These are phyloP conservation scores for Pampus argenteus DNA, from an alignment of 2,797 vertebrate genomes.

Conservation along the genomic window DNA sequence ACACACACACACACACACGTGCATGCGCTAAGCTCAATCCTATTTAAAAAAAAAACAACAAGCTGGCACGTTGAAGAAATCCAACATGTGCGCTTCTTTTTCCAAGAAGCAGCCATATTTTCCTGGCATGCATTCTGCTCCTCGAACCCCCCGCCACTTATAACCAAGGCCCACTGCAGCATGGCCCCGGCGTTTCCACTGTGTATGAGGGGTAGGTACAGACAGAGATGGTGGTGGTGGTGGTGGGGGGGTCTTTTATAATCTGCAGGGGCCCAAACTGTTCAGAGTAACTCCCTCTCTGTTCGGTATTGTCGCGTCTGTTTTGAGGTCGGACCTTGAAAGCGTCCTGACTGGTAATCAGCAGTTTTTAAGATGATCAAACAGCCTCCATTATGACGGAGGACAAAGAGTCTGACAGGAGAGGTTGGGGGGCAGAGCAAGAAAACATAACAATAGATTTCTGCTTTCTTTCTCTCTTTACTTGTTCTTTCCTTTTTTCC, in stretches of 20 bases:
- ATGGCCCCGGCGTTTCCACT: slow-evolving; percentile 11
- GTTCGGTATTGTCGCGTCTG: slow-evolving; percentile 52
- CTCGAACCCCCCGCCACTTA: background rate
- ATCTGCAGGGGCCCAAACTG: slow-evolving; percentile 56
- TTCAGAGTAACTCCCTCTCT: slow-evolving; percentile 50
- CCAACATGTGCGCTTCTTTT: slow-evolving; percentile 30
- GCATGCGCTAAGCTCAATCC: background rate
- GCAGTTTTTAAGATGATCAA: slow-evolving; percentile 75
- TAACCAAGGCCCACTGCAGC: slow-evolving; percentile 14
- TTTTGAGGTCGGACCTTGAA: slow-evolving; percentile 74
- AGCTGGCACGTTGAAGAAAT: slow-evolving; percentile 5
- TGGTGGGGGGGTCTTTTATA: slow-evolving; percentile 31
- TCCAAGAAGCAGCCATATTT: slow-evolving; percentile 57
- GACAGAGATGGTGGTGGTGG: background rate
- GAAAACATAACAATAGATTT: slow-evolving; percentile 63
- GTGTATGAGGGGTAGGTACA: slow-evolving; percentile 38
- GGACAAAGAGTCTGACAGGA: slow-evolving; percentile 72
- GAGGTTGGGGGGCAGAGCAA: slow-evolving; percentile 1
- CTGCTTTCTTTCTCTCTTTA: slow-evolving; percentile 38
- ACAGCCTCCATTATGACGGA: slow-evolving; percentile 67
- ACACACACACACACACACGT: background rate
- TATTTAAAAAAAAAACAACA: slow-evolving; percentile 6
- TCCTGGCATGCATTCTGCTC: slow-evolving; percentile 42
- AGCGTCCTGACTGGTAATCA: slow-evolving; percentile 75
- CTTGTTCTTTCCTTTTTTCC: slow-evolving; percentile 20